Evolutionary conservation across 53 echinoderm and acorn worm genomes (phyloP), one percentile per base, ranked within the genome.

Genomic region (Henricia sp.): DNA sequence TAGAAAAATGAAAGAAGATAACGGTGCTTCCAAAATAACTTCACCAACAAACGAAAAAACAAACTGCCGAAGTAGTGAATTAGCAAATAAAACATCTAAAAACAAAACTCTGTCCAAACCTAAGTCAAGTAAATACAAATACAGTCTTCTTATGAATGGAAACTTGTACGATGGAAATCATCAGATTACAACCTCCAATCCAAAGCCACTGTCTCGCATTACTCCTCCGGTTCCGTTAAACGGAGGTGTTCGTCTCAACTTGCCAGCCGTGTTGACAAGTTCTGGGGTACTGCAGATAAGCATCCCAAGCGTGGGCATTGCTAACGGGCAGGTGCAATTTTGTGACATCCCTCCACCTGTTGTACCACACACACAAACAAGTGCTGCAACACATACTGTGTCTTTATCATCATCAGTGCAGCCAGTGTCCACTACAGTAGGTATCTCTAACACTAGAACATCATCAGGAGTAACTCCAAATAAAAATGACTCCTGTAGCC

Each of bases 111-210:
- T 67, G 24, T 74, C 67, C 1, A 92, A 88, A 48, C 88, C 92
- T 14, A 95, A 95, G 68, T 84, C 87, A 12, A 93, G 93, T 60
- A 83, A 91, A 67, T 99, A 99, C 74, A 99, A 99, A 59, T 99
- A 99, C 82, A 99, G 99, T 50, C 92, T 99, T 77, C 83, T 99
- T 6, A 90, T 90, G 84, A 99, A 99, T 60, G 94, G 91, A 55
- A 83, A 82, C 3, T 82, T 60, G 11, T 89, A 89, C 40, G 86
- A 82, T 37, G 83, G 89, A 19, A 41, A 55, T 28, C 34, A 51
- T 32, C 30, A 55, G 38, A 80, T 27, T 38, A 5, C 77, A 19
- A 36, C 48, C n/a, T 10, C 21, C 8, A 80, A 46, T 36, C 33
- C 40, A 16, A 80, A 64, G 44, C 36, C 34, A 8, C 80, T 19